Percentiles rank a stretch among this genome's conserved stretches.
Conservation (phyloP, 2,797 vertebrate species). For the Chaenodraco wilsoni region DNA sequence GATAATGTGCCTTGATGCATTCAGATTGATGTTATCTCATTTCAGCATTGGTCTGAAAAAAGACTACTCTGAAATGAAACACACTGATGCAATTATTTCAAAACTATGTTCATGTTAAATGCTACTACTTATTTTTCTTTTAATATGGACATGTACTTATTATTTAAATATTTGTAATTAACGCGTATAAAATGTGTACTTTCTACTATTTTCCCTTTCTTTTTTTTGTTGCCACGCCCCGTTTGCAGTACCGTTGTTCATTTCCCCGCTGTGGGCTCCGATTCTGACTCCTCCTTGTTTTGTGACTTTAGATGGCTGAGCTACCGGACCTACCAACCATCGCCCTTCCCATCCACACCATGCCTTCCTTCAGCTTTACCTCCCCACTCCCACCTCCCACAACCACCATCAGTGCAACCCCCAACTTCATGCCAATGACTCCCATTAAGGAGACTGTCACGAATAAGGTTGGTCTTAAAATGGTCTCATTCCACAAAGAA, state of each 20-base stretch:
- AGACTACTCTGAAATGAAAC: neutral
- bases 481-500: too few relatives aligned
- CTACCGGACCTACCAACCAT: constrained; percentile 87
- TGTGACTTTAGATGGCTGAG: constrained; percentile 81
- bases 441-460: constrained; percentile 54
- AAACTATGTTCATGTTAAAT: too few relatives aligned
- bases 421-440: constrained; percentile 43
- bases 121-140: too few relatives aligned
- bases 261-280: too few relatives aligned
- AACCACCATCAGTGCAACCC: constrained; percentile 50
- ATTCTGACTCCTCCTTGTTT: neutral
- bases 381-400: constrained; percentile 70
- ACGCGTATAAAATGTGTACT: too few relatives aligned
- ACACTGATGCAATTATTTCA: neutral
- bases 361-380: constrained; percentile 91
- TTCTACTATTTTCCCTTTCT: too few relatives aligned
- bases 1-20: neutral
- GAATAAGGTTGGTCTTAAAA: constrained; percentile 67
- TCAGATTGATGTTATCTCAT: neutral
- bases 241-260: too few relatives aligned
- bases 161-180: too few relatives aligned
- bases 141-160: too few relatives aligned
- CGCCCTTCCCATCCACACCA: constrained; percentile 89
- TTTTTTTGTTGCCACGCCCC: too few relatives aligned
- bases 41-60: neutral